A percentile compares a stretch with the other conserved stretches of the same genome.
phyloP scores from a whole-genome alignment of 2,113 vertebrate species.

The Acrocephalus arundinaceus region DNA sequence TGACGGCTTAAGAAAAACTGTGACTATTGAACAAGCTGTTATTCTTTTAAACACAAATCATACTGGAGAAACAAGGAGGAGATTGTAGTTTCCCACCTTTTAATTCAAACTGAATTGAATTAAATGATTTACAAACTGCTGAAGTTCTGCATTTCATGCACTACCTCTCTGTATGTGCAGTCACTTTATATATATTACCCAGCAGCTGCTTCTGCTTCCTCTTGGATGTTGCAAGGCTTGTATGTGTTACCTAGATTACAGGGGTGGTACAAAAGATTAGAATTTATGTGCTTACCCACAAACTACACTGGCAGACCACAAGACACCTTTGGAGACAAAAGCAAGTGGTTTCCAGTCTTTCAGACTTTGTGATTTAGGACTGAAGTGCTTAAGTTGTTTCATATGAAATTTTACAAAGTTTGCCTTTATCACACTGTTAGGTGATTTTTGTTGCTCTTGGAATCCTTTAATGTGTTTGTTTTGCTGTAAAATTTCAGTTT shows the following conservation, averaged over 20 bases:
- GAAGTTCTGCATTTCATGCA: slow-evolving; percentile 19
- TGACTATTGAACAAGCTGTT: not conserved
- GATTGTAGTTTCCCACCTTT: not conserved
- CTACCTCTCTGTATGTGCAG: slow-evolving; percentile 7
- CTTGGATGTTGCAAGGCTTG: slow-evolving; percentile 68
- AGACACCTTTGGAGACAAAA: slow-evolving; percentile 60
- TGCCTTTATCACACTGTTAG: not conserved
- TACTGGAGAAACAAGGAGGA: not conserved
- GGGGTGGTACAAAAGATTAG: slow-evolving; percentile 67
- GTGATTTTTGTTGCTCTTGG: not conserved
- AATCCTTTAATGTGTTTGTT: not conserved
- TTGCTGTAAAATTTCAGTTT: not conserved
- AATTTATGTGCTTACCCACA: slow-evolving; percentile 58
- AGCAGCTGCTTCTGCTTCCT: slow-evolving; percentile 66
- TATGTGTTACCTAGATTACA: slow-evolving; percentile 71
- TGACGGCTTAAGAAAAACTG: not conserved
- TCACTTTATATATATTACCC: slow-evolving; percentile 24
- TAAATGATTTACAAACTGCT: slow-evolving; percentile 62
- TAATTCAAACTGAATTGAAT: slow-evolving; percentile 43
- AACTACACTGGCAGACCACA: slow-evolving; percentile 61
- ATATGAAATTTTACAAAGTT: not conserved
- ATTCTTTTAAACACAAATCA: not conserved
- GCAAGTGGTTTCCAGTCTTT: slow-evolving; percentile 60
- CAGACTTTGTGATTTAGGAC: slow-evolving; percentile 54
- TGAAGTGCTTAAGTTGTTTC: not conserved